Conservation (phyloP, 2,113 vertebrate species). For the Microtus richardsoni region DNA sequence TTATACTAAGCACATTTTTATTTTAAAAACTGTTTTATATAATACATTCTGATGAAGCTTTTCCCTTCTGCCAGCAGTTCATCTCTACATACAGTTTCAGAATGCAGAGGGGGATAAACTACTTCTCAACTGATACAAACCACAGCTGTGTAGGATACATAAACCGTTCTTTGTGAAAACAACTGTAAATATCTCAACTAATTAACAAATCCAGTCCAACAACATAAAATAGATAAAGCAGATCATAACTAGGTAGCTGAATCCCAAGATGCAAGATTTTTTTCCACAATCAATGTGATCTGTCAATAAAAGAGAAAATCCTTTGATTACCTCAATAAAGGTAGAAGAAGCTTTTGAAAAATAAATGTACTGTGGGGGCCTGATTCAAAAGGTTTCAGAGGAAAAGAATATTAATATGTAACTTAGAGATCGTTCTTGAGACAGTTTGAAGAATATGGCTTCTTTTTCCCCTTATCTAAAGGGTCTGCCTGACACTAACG, state of each 20-base stretch:
- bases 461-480: too few species aligned
- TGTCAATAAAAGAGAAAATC: not conserved
- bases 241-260: not conserved
- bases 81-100: not conserved
- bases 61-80: not conserved
- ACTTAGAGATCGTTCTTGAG: too few species aligned
- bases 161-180: not conserved
- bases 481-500: too few species aligned
- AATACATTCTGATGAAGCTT: not conserved
- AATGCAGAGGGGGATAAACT: not conserved
- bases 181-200: not conserved
- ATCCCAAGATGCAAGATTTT: not conserved
- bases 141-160: not conserved
- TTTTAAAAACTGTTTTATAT: not conserved
- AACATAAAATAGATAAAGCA: not conserved
- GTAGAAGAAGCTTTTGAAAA: not conserved
- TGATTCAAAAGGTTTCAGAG: too few species aligned
- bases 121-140: not conserved
- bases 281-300: not conserved
- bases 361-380: not conserved
- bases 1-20: not conserved
- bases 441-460: too few species aligned
- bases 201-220: not conserved
- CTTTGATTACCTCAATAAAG: not conserved
- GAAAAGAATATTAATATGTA: too few species aligned